Percentiles rank a stretch among this genome's conserved stretches.
Evolutionary conservation across 2,797 vertebrate species (phyloP).

Genomic region (Danio albolineatus): DNA sequence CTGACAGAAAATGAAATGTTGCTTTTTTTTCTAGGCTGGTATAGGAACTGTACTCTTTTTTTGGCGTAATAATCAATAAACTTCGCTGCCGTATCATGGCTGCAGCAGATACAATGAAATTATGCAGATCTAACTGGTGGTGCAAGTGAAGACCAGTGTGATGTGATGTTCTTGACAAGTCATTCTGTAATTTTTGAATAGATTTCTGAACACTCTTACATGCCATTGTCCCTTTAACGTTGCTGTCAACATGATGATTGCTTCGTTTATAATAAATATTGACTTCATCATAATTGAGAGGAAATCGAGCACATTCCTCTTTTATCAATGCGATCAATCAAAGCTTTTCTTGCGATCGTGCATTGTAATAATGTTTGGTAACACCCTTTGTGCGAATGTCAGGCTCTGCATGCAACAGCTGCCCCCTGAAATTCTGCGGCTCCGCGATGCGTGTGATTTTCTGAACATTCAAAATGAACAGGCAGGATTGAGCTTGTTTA

Average conservation of each 20-base stretch:
- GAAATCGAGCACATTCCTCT: conserved; percentile 20
- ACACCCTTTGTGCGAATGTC: conserved; percentile 33
- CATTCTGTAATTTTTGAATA: too few relatives aligned
- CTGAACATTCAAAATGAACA: conserved; percentile 29
- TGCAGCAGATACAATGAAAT: too few relatives aligned
- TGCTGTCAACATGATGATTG: conserved; percentile 4
- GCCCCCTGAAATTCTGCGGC: conserved; percentile 16
- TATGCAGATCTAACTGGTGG: too few relatives aligned
- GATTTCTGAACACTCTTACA: too few relatives aligned
- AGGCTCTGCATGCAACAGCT: conserved; percentile 29
- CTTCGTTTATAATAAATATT: background rate
- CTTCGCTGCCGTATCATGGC: too few relatives aligned
- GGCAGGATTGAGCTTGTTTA: conserved; percentile 48
- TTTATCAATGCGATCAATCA: conserved; percentile 22
- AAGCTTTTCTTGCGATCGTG: background rate
- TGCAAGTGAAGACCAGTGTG: too few relatives aligned
- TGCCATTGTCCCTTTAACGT: background rate
- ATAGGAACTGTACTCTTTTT: too few relatives aligned
- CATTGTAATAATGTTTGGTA: conserved; percentile 28
- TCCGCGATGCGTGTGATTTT: conserved; percentile 35
- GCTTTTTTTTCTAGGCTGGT: too few relatives aligned
- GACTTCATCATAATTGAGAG: background rate
- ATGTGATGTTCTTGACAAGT: too few relatives aligned
- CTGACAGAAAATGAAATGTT: too few relatives aligned
- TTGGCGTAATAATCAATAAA: too few relatives aligned